phyloP scores from a whole-genome alignment of 2,888 invertebrate species.

The Cantharis rustica region DNA sequence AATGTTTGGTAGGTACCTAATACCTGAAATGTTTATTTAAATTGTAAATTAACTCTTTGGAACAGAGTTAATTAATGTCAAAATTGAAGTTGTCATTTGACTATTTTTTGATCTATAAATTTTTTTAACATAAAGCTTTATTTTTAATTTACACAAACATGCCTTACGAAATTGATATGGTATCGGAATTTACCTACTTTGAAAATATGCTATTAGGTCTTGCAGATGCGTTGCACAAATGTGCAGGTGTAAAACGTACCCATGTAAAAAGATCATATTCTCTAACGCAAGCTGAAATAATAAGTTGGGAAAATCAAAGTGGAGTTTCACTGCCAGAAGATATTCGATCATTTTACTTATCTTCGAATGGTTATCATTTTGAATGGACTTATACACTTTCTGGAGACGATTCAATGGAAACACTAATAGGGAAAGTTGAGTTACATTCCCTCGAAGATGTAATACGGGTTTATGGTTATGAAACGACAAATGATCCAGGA shows the following conservation, averaged over 20 bases:
- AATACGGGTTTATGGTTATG: conserved; percentile 41
- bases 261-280: conserved; percentile 69
- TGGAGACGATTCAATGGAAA: conserved; percentile 57
- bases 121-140: not conserved
- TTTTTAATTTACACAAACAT: conserved; percentile 48
- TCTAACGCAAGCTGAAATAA: conserved; percentile 70
- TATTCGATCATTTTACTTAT: conserved; percentile 78
- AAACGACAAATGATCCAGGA: conserved; percentile 40
- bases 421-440: conserved; percentile 41
- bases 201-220: conserved; percentile 74
- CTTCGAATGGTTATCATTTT: conserved; percentile 79
- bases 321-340: conserved; percentile 78
- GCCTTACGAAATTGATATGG: conserved; percentile 72
- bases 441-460: conserved; percentile 42
- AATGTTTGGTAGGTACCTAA: no score
- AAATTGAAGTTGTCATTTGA: no score
- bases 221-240: conserved; percentile 67
- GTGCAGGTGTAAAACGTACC: conserved; percentile 74
- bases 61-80: no score
- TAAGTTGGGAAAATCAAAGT: conserved; percentile 83
- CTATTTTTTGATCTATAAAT: no score
- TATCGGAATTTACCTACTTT: conserved; percentile 75
- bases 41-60: no score
- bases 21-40: no score
- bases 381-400: conserved; percentile 83